Evolutionary conservation across 2,113 vertebrate species (phyloP).

Genomic region (Equus quagga): DNA sequence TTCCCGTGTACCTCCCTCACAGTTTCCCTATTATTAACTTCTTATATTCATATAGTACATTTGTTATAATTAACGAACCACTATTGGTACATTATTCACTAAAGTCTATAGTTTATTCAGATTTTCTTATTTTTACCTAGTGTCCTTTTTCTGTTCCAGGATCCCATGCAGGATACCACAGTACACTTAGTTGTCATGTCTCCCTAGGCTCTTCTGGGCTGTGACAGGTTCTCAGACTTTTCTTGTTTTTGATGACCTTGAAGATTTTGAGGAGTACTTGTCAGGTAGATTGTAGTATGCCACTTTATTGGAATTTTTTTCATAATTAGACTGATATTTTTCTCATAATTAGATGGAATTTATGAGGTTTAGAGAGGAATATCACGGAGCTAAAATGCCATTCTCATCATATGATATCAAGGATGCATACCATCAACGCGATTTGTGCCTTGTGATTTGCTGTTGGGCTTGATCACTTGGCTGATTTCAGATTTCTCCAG

Average conservation of each 20-base stretch:
- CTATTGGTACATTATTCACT: neutral
- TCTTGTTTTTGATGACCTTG: neutral
- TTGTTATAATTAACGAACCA: neutral
- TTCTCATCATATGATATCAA: neutral
- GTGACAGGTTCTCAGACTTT: neutral
- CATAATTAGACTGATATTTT: neutral
- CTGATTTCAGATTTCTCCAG: neutral
- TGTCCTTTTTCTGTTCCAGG: neutral
- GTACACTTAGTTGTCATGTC: neutral
- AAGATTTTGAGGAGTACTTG: neutral
- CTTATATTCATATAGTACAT: fast-evolving
- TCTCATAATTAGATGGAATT: neutral
- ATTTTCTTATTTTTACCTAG: neutral
- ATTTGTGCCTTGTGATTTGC: neutral
- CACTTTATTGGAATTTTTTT: neutral
- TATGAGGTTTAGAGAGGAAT: neutral
- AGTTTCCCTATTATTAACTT: neutral
- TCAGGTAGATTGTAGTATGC: neutral
- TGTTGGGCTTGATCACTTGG: neutral
- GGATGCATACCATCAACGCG: neutral
- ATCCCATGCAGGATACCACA: neutral
- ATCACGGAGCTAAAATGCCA: neutral
- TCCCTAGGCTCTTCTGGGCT: neutral
- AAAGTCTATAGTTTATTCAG: neutral
- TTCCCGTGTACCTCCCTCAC: neutral